Evolutionary conservation across 2,888 invertebrate genomes (phyloP).

Genomic region (Aporophyla lueneburgensis): DNA sequence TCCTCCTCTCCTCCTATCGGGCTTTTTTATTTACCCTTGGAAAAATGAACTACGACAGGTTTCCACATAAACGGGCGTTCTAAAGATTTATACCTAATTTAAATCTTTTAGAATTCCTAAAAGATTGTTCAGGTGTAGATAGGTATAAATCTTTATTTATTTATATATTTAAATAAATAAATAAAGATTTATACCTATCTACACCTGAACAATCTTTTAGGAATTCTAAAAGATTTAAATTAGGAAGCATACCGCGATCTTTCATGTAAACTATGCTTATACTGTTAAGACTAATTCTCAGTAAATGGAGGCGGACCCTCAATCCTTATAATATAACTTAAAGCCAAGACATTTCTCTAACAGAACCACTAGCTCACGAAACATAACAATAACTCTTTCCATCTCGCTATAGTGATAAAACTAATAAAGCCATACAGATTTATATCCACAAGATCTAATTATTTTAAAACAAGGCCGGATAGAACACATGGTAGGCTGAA

Average conservation of each 20-base stretch:
- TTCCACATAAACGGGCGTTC: background rate
- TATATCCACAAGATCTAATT: conserved; percentile 36
- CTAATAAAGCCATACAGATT: conserved; percentile 31
- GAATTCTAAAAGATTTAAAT: background rate
- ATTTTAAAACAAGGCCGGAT: conserved; percentile 46
- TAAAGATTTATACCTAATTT: background rate
- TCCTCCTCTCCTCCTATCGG: too few species aligned
- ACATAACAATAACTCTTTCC: conserved; percentile 8
- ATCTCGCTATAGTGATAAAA: background rate
- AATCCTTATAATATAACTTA: background rate
- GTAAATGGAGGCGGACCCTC: background rate
- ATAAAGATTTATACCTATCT: too few species aligned
- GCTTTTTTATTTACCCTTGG: background rate
- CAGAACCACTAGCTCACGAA: background rate
- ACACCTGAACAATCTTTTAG: background rate
- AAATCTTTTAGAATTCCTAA: background rate
- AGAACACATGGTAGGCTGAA: conserved; percentile 21
- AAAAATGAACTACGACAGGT: background rate
- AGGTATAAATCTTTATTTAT: too few species aligned
- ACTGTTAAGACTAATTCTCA: background rate
- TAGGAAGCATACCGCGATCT: background rate
- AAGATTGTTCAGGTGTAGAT: too few species aligned
- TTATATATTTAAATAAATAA: too few species aligned
- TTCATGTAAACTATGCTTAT: background rate
- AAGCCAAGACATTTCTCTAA: background rate